Base-by-base conservation (phyloP, 2,113 vertebrate species). In the Colinus virginianus region DNA sequence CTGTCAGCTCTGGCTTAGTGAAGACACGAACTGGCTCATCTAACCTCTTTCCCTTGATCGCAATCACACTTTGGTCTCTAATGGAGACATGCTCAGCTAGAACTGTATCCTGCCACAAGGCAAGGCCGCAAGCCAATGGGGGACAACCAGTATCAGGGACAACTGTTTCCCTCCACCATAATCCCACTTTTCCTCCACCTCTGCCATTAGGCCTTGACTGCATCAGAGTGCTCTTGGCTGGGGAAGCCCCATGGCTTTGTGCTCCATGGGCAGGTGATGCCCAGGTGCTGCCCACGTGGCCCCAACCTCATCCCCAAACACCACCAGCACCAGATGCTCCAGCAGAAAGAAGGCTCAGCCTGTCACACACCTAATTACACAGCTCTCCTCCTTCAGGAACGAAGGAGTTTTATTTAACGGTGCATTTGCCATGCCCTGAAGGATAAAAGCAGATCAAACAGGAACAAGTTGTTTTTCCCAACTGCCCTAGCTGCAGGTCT, bases 61-160 rank as follows among this genome's bases (percentile, higher is more conserved):
- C 0, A 45, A 0, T 49, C 59, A 67, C 0, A 0, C 21, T 87
- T 59, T n/a, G 15, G 18, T 32, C 45, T 56, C 78, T 62, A 70
- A 69, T 92, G 49, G 23, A 78, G 40, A 19, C 9, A 7, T 22
- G 51, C 32, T 5, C 26, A 70, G 36, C n/a, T 81, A 45, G 70
- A 87, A 87, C 5, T 2, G 2, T 32, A 11, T 56, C 66, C 78
- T 84, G 53, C 32, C 58, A 68, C 0, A 0, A 32, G 21, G 5
- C 56, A 72, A 56, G 17, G 43, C 8, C 13, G 36, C 46, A 32
- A 89, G 62, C 11, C 26, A 28, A 28, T 5, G 7, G 26, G 26
- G 26, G 51, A 53, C 25, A 53, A 53, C 14, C 51, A 53, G 17
- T 53, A 53, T 28, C 53, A 89, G 21, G 63, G 21, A 58, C 45